These are phyloP conservation scores for Sisyra terminalis DNA, from an alignment of 2,888 invertebrate species.

Conservation along the genomic window DNA sequence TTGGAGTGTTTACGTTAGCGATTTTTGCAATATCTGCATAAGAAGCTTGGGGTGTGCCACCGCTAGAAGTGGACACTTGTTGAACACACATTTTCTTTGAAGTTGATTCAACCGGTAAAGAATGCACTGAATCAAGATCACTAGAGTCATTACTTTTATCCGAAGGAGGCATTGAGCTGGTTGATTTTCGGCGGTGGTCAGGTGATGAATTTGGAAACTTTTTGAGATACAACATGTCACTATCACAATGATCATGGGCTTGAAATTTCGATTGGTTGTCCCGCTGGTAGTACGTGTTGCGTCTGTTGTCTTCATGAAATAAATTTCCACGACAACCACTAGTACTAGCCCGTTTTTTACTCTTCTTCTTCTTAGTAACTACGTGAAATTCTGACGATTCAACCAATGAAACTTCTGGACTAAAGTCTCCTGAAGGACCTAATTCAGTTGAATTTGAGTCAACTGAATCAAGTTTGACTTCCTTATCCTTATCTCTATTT, in stretches of 20 bases:
- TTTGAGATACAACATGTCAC: slow-evolving; percentile 13
- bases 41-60: slow-evolving; percentile 39
- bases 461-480: slow-evolving; percentile 15
- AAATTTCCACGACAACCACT: slow-evolving; percentile 23
- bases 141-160: slow-evolving; percentile 71
- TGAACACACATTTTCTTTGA: slow-evolving; percentile 14
- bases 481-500: no score
- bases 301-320: slow-evolving; percentile 13
- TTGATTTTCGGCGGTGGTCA: slow-evolving; percentile 43
- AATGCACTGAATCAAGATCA: slow-evolving; percentile 72
- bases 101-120: slow-evolving; percentile 44
- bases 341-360: slow-evolving; percentile 46
- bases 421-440: slow-evolving; percentile 10
- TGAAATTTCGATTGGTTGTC: slow-evolving; percentile 6
- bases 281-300: slow-evolving; percentile 7
- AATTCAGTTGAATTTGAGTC: slow-evolving; percentile 21
- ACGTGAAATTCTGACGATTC: slow-evolving; percentile 64
- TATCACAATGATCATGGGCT: slow-evolving; percentile 10
- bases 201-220: slow-evolving; percentile 19
- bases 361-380: slow-evolving; percentile 67
- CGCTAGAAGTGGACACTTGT: slow-evolving; percentile 20
- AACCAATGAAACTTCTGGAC: slow-evolving; percentile 10
- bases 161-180: slow-evolving; percentile 62
- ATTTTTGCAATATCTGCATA: slow-evolving; percentile 71
- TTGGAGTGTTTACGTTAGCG: slow-evolving; percentile 17